Conservation (phyloP, 2,113 vertebrate genomes). For the Pandion haliaetus region DNA sequence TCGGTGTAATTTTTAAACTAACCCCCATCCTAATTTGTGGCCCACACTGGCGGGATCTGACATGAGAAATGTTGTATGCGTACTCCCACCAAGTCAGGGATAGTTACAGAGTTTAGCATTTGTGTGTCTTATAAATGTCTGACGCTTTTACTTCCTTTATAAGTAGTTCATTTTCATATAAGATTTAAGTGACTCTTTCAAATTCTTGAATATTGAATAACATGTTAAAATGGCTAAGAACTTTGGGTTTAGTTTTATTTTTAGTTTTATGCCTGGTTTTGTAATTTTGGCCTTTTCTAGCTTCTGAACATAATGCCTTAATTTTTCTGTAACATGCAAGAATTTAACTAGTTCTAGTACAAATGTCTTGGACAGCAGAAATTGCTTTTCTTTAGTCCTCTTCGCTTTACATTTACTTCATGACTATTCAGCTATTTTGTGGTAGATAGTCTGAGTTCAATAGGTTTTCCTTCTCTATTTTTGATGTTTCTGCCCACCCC, state of each 20-base stretch:
- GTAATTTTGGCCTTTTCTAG: background rate
- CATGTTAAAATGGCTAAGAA: background rate
- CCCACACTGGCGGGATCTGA: background rate
- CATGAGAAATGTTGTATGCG: background rate
- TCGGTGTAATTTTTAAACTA: background rate
- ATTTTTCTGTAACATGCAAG: background rate
- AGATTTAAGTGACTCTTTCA: background rate
- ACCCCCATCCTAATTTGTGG: background rate
- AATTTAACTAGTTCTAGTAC: background rate
- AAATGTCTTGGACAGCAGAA: background rate
- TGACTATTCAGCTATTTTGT: background rate
- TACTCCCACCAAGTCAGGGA: background rate
- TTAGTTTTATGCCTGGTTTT: background rate
- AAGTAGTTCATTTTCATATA: background rate
- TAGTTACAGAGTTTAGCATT: rapidly evolving
- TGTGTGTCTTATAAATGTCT: background rate
- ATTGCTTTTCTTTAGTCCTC: background rate
- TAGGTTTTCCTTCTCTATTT: background rate
- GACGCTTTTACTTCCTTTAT: background rate
- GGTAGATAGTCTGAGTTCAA: background rate
- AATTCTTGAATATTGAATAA: background rate
- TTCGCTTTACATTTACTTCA: background rate
- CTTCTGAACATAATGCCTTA: background rate
- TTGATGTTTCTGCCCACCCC: background rate
- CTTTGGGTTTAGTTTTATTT: background rate